Conservation (phyloP, 2,113 vertebrate genomes). For the Prolemur simus region DNA sequence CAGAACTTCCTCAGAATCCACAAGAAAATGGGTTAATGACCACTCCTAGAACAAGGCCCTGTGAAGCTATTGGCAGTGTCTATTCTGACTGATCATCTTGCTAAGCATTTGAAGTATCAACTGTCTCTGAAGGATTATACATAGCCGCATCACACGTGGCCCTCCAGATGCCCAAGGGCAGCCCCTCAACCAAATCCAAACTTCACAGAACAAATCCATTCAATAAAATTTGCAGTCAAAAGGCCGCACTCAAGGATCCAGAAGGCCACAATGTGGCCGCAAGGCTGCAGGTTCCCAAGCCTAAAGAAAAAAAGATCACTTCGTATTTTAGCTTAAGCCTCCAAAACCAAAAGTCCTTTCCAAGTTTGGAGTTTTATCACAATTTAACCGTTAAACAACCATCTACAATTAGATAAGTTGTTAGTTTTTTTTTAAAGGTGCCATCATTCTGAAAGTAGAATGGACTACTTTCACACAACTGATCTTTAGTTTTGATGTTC, state of each 20-base stretch:
- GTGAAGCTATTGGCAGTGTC: not conserved
- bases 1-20: not conserved
- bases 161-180: too few species aligned
- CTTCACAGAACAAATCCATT: too few species aligned
- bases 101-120: not conserved
- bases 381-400: slow-evolving; percentile 7
- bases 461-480: not conserved
- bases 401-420: not conserved
- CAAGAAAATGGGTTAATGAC: not conserved
- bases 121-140: not conserved
- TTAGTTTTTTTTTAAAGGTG: slow-evolving; percentile 19
- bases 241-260: too few species aligned
- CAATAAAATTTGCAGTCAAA: too few species aligned
- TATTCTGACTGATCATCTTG: not conserved
- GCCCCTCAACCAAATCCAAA: too few species aligned
- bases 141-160: not conserved
- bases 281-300: too few species aligned
- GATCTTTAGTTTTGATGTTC: not conserved
- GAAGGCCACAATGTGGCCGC: too few species aligned
- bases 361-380: not conserved
- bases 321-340: not conserved
- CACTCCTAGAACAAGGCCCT: not conserved
- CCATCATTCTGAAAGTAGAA: not conserved
- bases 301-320: not conserved
- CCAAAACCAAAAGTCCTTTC: slow-evolving; percentile 10